phyloP scores from a whole-genome alignment of 2,113 vertebrate species.

The Stigmatopora nigra region DNA sequence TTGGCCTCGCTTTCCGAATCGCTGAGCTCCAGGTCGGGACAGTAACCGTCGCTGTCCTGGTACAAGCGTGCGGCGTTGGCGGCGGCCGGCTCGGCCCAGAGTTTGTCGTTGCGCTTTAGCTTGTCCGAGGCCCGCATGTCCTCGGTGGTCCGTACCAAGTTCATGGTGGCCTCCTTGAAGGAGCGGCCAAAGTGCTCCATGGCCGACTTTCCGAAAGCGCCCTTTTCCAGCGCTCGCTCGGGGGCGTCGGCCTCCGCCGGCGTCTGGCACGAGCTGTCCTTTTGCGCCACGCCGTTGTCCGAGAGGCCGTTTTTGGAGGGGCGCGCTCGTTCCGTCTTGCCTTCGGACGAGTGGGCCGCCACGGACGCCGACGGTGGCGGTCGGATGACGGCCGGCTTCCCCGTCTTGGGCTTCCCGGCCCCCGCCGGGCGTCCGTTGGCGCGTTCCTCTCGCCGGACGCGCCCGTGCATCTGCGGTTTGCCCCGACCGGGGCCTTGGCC shows the following conservation, averaged over 20 bases:
- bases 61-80: conserved; percentile 63
- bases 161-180: conserved; percentile 88
- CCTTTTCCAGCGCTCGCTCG: conserved; percentile 67
- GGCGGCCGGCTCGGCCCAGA: conserved; percentile 74
- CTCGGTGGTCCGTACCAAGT: conserved; percentile 80
- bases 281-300: conserved; percentile 72
- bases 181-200: conserved; percentile 85
- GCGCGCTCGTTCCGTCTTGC: conserved; percentile 70
- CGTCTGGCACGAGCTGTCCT: conserved; percentile 78
- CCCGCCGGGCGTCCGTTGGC: conserved; percentile 68
- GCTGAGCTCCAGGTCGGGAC: conserved; percentile 91
- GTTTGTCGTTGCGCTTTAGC: conserved; percentile 76
- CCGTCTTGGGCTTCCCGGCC: conserved; percentile 32
- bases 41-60: conserved; percentile 94
- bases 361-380: conserved; percentile 62
- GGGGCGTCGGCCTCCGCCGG: conserved; percentile 66
- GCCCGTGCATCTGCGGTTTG: conserved; percentile 73
- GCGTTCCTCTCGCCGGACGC: conserved; percentile 71
- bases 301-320: conserved; percentile 75
- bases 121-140: conserved; percentile 79
- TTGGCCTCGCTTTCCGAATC: conserved; percentile 91
- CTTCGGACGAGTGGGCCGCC: conserved; percentile 77
- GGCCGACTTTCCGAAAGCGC: conserved; percentile 76
- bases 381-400: conserved; percentile 80
- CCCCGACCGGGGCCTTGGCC: conserved; percentile 62